Conservation (phyloP, 2,113 vertebrate genomes). For the Electrona antarctica region DNA sequence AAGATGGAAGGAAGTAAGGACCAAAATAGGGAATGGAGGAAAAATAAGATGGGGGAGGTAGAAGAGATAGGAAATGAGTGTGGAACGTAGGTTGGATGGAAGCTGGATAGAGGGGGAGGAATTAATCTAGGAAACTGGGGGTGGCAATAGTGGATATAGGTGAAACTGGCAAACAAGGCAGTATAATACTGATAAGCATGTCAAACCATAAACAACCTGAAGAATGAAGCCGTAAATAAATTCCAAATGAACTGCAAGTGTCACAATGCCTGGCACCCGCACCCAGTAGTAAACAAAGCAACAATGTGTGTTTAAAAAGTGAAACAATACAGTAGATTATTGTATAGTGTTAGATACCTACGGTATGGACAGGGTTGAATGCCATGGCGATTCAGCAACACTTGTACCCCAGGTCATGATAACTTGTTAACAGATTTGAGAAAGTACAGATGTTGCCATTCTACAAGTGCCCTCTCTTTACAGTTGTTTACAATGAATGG, state of each 20-base stretch:
- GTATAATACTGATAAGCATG: constrained; percentile 45
- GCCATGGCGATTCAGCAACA: constrained; percentile 18
- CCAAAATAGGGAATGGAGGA: neutral
- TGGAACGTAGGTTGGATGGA: neutral
- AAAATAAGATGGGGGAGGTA: neutral
- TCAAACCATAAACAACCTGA: constrained; percentile 20
- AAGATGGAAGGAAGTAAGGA: neutral
- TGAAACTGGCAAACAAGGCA: neutral
- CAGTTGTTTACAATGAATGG: no score
- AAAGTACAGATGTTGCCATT: no score
- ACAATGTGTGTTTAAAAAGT: constrained; percentile 53
- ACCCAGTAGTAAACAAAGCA: constrained; percentile 64
- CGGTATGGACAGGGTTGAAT: constrained; percentile 41
- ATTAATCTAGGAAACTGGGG: no score
- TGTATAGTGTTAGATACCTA: constrained; percentile 73
- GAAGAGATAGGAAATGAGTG: neutral
- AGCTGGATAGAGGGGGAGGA: neutral
- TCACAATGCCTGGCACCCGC: constrained; percentile 33
- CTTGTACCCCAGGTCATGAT: no score
- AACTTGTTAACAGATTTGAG: no score
- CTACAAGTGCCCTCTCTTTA: no score
- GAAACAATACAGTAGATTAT: constrained; percentile 80
- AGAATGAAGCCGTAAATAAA: constrained; percentile 20
- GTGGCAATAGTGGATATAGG: neutral
- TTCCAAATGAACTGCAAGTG: constrained; percentile 33